Evolutionary conservation across 2,888 invertebrate genomes (phyloP), one percentile per base, ranked within the genome.

Genomic region (Drosophila pegasa): DNA sequence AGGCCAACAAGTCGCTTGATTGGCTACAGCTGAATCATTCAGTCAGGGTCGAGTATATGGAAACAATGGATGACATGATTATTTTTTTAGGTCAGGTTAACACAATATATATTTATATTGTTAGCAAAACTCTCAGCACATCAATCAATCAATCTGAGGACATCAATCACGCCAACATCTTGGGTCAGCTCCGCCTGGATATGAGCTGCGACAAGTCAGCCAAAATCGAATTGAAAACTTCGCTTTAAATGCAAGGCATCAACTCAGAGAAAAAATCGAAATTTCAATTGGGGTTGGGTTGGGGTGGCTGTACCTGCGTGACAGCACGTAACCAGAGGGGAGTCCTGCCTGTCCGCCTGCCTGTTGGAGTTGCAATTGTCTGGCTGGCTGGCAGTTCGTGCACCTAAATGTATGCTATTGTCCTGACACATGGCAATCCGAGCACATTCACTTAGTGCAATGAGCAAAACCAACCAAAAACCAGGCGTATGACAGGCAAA

Each of bases 391-490:
- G n/a, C 45, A 37, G 57, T 57, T 73, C 73, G 80, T 80, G 77
- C 80, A 69, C 77, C 86, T 84, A 87, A 85, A 81, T 77, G 79
- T 84, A 78, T 75, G 76, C 75, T 82, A 89, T 88, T 88, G 86
- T 80, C 70, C 67, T 73, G 78, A 47, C 64, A 69, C 71, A 64
- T 66, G 65, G 61, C 55, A 69, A 57, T 43, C 38, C 58, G 54
- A 69, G 58, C 31, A 67, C 79, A 85, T 85, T 77, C 87, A 79
- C 83, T 80, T 80, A 86, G 73, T 82, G 77, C 87, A 77, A 79
- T 78, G 68, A 63, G 47, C 64, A 75, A 62, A 66, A 48, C 54
- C 79, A 56, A 59, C 72, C 52, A 57, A 81, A 67, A 78, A 48
- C 40, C 54, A 61, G 55, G 33, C 54, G 54, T 47, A 72, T 65